Percentiles rank a stretch among this genome's conserved stretches.
phyloP scores from a whole-genome alignment of 37 sponge, comb jelly and placozoan genomes.

The Spongilla lacustris region DNA sequence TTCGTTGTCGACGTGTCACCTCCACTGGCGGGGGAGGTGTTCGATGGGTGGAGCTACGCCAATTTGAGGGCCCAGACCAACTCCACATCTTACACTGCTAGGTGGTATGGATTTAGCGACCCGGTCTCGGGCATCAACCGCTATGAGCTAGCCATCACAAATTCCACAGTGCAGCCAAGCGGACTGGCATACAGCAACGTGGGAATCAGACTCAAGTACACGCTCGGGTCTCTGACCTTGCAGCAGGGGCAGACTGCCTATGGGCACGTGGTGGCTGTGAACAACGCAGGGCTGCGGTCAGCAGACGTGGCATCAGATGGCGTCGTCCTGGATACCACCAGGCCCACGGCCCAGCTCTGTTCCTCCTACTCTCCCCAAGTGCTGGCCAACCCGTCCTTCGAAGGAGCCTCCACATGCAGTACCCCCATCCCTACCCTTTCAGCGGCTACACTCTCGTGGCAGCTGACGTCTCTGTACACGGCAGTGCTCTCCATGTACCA shows the following conservation, averaged over 20 bases:
- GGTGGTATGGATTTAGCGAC: conserved; percentile 75
- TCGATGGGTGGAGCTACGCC: conserved; percentile 26
- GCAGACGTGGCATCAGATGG: conserved; percentile 23
- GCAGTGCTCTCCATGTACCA: background rate
- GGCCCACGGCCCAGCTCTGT: conserved; percentile 17
- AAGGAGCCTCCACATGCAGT: background rate
- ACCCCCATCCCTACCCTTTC: background rate
- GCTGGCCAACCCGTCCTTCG: conserved; percentile 68
- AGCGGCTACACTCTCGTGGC: conserved; percentile 10
- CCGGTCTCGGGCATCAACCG: conserved; percentile 57
- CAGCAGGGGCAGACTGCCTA: conserved; percentile 46
- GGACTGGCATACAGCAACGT: conserved; percentile 21
- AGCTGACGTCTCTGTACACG: background rate
- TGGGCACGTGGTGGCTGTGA: conserved; percentile 53
- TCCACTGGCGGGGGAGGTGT: conserved; percentile 49
- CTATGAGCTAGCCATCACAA: conserved; percentile 62
- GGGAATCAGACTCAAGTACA: conserved; percentile 34
- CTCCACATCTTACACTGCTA: background rate
- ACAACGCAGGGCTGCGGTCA: conserved; percentile 55
- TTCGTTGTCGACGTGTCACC: conserved; percentile 62
- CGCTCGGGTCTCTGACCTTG: conserved; percentile 22
- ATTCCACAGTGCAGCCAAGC: background rate
- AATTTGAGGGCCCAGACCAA: conserved; percentile 36
- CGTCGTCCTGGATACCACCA: conserved; percentile 40
- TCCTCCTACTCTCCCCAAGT: background rate